phyloP scores from a whole-genome alignment of 2,797 vertebrate genomes.

The Fringilla coelebs region DNA sequence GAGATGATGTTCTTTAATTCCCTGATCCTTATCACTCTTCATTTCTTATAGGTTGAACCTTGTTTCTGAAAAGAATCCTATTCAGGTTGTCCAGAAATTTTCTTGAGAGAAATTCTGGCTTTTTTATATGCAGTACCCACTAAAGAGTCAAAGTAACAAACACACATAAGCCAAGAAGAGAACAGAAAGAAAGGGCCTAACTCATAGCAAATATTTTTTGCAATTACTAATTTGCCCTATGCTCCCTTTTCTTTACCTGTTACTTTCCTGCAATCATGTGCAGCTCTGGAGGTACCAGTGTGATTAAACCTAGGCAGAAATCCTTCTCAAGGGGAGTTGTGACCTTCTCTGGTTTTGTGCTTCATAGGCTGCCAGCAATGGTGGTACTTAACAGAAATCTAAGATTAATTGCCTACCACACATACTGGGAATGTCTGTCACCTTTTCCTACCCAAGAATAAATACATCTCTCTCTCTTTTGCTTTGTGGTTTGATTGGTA shows the following conservation, averaged over 20 bases:
- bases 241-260: neutral
- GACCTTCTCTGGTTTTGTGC: neutral
- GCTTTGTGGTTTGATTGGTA: neutral
- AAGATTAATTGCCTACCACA: neutral
- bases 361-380: neutral
- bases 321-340: neutral
- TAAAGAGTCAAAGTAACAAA: neutral
- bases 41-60: neutral
- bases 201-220: neutral
- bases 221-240: neutral
- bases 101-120: neutral
- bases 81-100: neutral
- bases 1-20: neutral
- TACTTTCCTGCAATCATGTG: neutral
- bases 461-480: neutral
- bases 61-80: neutral
- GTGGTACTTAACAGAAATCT: neutral
- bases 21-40: neutral
- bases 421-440: neutral
- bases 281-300: neutral
- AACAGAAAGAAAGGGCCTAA: neutral
- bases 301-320: neutral
- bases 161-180: neutral
- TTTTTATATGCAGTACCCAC: neutral
- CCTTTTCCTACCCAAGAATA: neutral